A percentile compares a stretch with the other conserved stretches of the same genome.
Conservation (phyloP, 2,888 invertebrate species). For the Blastobasis adustella region DNA sequence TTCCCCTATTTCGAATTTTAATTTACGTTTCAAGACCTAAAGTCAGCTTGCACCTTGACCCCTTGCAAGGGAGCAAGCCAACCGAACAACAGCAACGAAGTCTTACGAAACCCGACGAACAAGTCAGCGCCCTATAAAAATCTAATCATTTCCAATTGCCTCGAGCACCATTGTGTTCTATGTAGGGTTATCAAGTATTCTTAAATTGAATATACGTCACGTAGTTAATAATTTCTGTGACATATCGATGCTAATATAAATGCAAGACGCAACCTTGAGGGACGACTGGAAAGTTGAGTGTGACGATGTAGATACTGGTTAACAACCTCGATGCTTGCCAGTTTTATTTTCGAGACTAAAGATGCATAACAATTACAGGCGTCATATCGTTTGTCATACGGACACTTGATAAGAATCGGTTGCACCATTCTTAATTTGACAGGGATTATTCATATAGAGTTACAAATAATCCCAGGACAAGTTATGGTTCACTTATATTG, state of each 20-base stretch:
- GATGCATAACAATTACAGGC: too few species aligned
- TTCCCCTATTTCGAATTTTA: too few species aligned
- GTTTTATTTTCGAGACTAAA: not conserved
- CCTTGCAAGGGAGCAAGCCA: not conserved
- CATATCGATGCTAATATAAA: slow-evolving; percentile 21
- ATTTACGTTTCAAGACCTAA: too few species aligned
- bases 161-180: slow-evolving; percentile 17
- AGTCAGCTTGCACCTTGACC: too few species aligned
- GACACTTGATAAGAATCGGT: too few species aligned
- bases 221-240: slow-evolving; percentile 11
- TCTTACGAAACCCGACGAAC: not conserved
- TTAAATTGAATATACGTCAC: slow-evolving; percentile 15
- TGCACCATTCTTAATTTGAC: too few species aligned
- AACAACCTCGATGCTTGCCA: slow-evolving; percentile 5
- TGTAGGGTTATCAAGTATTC: slow-evolving; percentile 12
- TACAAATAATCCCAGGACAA: too few species aligned
- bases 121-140: not conserved
- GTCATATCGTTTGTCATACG: too few species aligned
- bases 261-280: slow-evolving; percentile 19
- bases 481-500: too few species aligned
- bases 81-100: not conserved
- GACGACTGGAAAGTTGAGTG: slow-evolving; percentile 19
- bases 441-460: too few species aligned
- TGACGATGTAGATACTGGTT: slow-evolving; percentile 4
- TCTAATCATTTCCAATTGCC: slow-evolving; percentile 21